Conservation (phyloP, 1,140 invertebrate genomes). For the Dinothrombium tinctorium region DNA sequence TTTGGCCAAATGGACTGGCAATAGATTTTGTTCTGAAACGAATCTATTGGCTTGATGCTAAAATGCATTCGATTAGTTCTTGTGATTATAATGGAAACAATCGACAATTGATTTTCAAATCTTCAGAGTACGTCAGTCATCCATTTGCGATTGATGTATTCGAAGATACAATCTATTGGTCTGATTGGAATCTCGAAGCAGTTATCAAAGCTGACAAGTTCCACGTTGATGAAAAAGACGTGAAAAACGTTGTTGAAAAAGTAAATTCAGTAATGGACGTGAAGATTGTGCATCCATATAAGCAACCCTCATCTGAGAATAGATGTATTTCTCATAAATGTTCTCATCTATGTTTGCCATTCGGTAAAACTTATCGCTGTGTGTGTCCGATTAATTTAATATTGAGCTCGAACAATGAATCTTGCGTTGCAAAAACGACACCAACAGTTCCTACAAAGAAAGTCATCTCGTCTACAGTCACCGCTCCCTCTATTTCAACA, state of each 20-base stretch:
- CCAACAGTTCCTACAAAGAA: too few species aligned
- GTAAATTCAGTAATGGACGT: constrained; percentile 62
- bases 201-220: background rate
- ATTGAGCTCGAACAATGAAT: too few species aligned
- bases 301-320: constrained; percentile 76
- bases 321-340: constrained; percentile 68
- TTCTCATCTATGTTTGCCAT: constrained; percentile 65
- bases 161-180: constrained; percentile 86
- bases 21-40: constrained; percentile 51
- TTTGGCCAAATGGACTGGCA: constrained; percentile 90
- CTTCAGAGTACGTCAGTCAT: constrained; percentile 39
- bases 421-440: too few species aligned
- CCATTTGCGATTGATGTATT: constrained; percentile 79
- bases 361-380: constrained; percentile 23
- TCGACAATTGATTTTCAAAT: constrained; percentile 35
- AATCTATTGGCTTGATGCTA: constrained; percentile 89
- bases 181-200: constrained; percentile 30
- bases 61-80: constrained; percentile 58
- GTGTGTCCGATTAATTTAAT: too few species aligned
- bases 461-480: too few species aligned
- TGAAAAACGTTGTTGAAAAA: constrained; percentile 25
- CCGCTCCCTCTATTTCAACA: too few species aligned
- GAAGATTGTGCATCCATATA: constrained; percentile 73
- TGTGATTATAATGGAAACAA: constrained; percentile 61
- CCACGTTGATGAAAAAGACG: constrained; percentile 41